These are phyloP conservation scores for Theristicus caerulescens DNA, from an alignment of 2,113 vertebrate species.

Conservation along the genomic window DNA sequence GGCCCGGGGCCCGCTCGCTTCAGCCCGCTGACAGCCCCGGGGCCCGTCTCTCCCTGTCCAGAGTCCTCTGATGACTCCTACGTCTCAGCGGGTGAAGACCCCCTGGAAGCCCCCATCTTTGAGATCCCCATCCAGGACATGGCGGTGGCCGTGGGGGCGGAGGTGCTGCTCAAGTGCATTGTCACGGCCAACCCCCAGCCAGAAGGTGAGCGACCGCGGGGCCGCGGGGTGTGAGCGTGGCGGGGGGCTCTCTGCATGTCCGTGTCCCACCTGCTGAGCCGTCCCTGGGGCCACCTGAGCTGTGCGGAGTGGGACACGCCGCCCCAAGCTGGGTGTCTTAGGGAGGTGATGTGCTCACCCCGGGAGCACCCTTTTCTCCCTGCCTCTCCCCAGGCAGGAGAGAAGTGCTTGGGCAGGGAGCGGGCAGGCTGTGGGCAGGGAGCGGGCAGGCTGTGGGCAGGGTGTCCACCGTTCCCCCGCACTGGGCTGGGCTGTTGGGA, in stretches of 20 bases:
- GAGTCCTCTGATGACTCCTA: slow-evolving; percentile 98
- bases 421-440: no score
- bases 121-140: slow-evolving; percentile 89
- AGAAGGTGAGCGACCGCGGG: slow-evolving; percentile 76
- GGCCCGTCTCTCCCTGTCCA: slow-evolving; percentile 50
- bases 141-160: slow-evolving; percentile 79
- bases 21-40: background rate
- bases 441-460: background rate
- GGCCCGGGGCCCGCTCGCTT: background rate
- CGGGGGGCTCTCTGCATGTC: background rate
- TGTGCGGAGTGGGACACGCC: fast-evolving
- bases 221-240: fast-evolving
- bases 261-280: fast-evolving
- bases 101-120: slow-evolving; percentile 92
- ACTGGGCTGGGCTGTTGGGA: background rate
- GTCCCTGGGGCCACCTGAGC: background rate
- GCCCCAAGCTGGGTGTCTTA: background rate
- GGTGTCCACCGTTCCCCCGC: no score
- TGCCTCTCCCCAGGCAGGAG: background rate
- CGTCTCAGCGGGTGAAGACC: slow-evolving; percentile 94
- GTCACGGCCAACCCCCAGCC: slow-evolving; percentile 88
- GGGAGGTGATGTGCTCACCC: background rate
- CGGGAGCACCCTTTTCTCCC: background rate
- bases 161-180: slow-evolving; percentile 90
- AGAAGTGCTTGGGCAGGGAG: background rate